These are phyloP conservation scores for Galerucella pusilla DNA, from an alignment of 2,888 invertebrate species.

Conservation along the genomic window DNA sequence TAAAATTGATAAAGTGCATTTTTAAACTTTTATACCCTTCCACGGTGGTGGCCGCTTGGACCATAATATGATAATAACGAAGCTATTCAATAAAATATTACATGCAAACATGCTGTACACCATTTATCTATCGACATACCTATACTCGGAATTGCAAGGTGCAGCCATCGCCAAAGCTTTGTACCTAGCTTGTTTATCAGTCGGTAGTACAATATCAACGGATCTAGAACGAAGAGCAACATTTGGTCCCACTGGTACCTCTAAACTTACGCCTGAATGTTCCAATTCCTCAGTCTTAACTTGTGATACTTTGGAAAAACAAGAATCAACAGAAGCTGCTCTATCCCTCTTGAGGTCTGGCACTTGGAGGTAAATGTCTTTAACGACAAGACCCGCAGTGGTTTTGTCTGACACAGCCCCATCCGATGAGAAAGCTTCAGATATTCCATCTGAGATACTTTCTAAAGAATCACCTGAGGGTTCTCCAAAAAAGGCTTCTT, in stretches of 20 bases:
- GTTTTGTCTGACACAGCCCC: constrained; percentile 51
- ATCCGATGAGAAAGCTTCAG: constrained; percentile 63
- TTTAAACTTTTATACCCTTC: too few species aligned
- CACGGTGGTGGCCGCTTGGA: too few species aligned
- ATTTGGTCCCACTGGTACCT: constrained; percentile 75
- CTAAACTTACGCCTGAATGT: constrained; percentile 72
- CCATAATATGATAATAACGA: too few species aligned
- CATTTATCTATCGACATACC: constrained; percentile 50
- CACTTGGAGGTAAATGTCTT: constrained; percentile 70
- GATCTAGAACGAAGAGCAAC: constrained; percentile 81
- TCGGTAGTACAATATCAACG: constrained; percentile 89
- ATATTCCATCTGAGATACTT: constrained; percentile 70
- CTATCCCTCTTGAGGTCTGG: constrained; percentile 86
- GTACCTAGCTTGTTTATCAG: constrained; percentile 85
- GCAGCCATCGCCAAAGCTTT: constrained; percentile 82
- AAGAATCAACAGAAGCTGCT: constrained; percentile 89
- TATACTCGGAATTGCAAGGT: constrained; percentile 61
- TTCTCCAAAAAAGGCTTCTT: constrained; percentile 84
- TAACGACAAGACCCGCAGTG: constrained; percentile 57
- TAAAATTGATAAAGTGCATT: too few species aligned
- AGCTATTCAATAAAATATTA: neutral
- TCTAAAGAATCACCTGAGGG: constrained; percentile 74
- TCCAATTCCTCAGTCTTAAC: constrained; percentile 78
- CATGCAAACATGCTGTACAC: constrained; percentile 23
- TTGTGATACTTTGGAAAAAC: constrained; percentile 82